Percentiles rank a stretch among this genome's conserved stretches.
phyloP scores from a whole-genome alignment of 23 tunicate genomes.

The Botrylloides violaceus region DNA sequence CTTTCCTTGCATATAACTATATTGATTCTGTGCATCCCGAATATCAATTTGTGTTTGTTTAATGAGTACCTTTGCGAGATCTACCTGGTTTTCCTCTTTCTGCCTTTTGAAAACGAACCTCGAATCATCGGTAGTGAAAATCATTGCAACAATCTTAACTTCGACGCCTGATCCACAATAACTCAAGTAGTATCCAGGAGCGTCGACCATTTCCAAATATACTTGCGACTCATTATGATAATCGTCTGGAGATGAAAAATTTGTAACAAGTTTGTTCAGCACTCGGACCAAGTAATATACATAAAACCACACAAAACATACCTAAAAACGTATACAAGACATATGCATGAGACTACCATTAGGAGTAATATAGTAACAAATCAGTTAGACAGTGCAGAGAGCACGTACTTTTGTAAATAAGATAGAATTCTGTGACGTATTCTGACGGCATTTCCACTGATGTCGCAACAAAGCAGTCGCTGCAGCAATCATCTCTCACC shows the following conservation, averaged over 20 bases:
- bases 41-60: no score
- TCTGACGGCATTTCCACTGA: background rate
- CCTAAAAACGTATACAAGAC: no score
- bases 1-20: no score
- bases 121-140: background rate
- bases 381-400: background rate
- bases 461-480: conserved; percentile 1
- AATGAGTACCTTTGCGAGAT: no score
- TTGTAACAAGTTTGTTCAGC: no score
- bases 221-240: background rate
- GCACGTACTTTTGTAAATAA: background rate
- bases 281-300: no score
- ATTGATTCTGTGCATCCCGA: no score
- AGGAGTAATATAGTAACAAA: background rate
- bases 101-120: no score
- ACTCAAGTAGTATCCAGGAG: conserved; percentile 11
- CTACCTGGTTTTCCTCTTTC: no score
- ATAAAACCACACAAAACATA: no score
- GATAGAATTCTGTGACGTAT: background rate
- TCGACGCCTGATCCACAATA: background rate
- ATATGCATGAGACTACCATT: no score
- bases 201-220: conserved; percentile 8
- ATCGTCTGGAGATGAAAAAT: background rate
- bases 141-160: background rate
- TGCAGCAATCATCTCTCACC: background rate